A percentile compares a stretch with the other conserved stretches of the same genome.
phyloP scores from a whole-genome alignment of 2,888 invertebrate genomes.

The Chouioia cunea region DNA sequence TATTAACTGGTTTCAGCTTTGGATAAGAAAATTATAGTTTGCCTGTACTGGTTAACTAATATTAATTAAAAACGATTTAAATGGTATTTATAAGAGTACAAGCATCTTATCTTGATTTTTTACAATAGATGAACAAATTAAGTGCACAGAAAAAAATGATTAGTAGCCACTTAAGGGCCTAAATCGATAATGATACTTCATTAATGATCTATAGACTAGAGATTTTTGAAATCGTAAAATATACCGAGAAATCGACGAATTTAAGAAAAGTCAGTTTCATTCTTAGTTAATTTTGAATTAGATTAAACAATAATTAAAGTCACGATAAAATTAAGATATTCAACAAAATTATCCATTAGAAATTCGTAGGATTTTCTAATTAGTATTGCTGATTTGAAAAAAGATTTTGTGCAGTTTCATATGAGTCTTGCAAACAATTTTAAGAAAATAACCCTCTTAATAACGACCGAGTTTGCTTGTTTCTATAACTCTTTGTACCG shows the following conservation, averaged over 20 bases:
- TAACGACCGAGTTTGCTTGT: too few species aligned
- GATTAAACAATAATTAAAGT: too few species aligned
- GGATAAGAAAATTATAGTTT: slow-evolving; percentile 39
- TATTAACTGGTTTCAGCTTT: slow-evolving; percentile 38
- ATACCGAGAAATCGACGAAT: slow-evolving; percentile 13
- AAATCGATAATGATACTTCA: slow-evolving; percentile 39
- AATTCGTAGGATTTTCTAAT: background rate
- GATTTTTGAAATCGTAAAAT: slow-evolving; percentile 45
- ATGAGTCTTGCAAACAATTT: too few species aligned
- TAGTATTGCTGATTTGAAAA: background rate
- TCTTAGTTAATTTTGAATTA: too few species aligned
- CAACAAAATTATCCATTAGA: too few species aligned
- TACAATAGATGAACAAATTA: slow-evolving; percentile 4
- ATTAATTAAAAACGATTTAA: slow-evolving; percentile 26
- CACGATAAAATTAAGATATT: too few species aligned
- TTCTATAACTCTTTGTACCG: too few species aligned
- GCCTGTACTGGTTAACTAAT: slow-evolving; percentile 21
- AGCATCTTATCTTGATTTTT: slow-evolving; percentile 13
- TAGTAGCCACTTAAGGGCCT: slow-evolving; percentile 20
- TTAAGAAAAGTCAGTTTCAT: background rate
- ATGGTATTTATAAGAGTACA: slow-evolving; percentile 11
- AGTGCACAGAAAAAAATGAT: slow-evolving; percentile 12
- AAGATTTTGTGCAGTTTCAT: slow-evolving; percentile 30
- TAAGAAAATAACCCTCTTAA: too few species aligned
- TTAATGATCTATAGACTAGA: slow-evolving; percentile 53